Percentiles rank a stretch among this genome's conserved stretches.
phyloP scores from a whole-genome alignment of 2,888 invertebrate genomes.

The Leucophenga maculata region DNA sequence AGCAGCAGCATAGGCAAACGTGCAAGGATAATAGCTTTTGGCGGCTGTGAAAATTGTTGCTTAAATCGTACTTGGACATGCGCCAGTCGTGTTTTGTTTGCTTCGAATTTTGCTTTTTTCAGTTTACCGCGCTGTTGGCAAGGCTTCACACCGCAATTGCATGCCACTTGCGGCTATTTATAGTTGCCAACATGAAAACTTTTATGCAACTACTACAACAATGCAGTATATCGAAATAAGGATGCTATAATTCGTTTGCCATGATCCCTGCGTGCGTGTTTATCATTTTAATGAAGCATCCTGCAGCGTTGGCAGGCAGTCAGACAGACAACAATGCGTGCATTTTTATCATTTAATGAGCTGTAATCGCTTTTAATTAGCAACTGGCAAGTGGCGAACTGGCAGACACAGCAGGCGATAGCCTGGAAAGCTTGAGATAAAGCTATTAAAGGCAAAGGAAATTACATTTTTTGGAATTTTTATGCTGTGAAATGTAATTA shows the following conservation, averaged over 20 bases:
- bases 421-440: too few relatives aligned
- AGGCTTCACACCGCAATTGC: slow-evolving; percentile 45
- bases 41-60: slow-evolving; percentile 53
- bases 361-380: slow-evolving; percentile 54
- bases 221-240: slow-evolving; percentile 29
- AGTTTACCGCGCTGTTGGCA: background rate
- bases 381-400: too few relatives aligned
- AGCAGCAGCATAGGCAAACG: background rate
- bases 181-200: slow-evolving; percentile 17
- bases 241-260: slow-evolving; percentile 38
- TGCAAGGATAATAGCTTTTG: slow-evolving; percentile 50
- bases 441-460: too few relatives aligned
- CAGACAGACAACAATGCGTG: slow-evolving; percentile 42
- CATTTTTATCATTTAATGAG: slow-evolving; percentile 57
- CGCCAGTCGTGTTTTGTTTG: slow-evolving; percentile 44
- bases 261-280: slow-evolving; percentile 49
- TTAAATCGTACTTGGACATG: slow-evolving; percentile 48
- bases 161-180: slow-evolving; percentile 55
- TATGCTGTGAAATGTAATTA: too few relatives aligned
- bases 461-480: too few relatives aligned
- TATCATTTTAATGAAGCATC: slow-evolving; percentile 52
- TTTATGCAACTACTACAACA: background rate
- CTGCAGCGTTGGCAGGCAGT: slow-evolving; percentile 12
- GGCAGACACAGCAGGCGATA: slow-evolving; percentile 12
- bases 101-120: background rate